Percentiles rank a stretch among this genome's conserved stretches.
Evolutionary conservation across 2,797 vertebrate genomes (phyloP).

Genomic region (Ciconia nigra): DNA sequence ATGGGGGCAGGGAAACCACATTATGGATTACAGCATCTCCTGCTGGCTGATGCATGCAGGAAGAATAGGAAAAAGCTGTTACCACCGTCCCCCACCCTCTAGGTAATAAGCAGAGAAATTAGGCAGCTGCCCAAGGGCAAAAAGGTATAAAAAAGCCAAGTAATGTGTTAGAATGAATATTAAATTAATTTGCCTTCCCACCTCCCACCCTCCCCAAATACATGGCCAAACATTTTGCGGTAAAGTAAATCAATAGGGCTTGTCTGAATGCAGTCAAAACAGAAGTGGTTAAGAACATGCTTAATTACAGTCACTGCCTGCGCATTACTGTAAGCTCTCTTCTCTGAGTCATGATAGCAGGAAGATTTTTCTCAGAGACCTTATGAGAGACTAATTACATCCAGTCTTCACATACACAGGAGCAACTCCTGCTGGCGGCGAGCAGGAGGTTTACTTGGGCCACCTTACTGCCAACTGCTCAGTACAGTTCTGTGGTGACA

Average conservation of each 20-base stretch:
- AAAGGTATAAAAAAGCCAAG: neutral
- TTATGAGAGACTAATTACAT: neutral
- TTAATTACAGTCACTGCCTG: neutral
- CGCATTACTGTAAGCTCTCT: neutral
- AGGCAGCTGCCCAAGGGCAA: neutral
- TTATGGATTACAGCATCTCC: conserved; percentile 60
- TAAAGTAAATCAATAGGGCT: neutral
- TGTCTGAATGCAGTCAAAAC: neutral
- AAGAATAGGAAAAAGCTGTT: neutral
- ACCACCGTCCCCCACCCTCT: neutral
- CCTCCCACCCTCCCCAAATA: neutral
- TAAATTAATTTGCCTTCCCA: neutral
- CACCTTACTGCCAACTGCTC: neutral
- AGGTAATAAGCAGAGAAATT: neutral
- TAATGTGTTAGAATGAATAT: neutral
- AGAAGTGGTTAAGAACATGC: neutral
- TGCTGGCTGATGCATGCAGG: conserved; percentile 43
- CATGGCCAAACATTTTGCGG: neutral
- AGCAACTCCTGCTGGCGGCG: neutral
- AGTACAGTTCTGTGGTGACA: neutral
- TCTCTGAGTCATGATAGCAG: neutral
- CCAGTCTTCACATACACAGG: neutral
- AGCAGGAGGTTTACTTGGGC: neutral
- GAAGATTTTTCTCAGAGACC: neutral
- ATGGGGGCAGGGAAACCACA: conserved; percentile 45